Evolutionary conservation across 2,797 vertebrate species (phyloP).

Genomic region (Danio jaintianensis): DNA sequence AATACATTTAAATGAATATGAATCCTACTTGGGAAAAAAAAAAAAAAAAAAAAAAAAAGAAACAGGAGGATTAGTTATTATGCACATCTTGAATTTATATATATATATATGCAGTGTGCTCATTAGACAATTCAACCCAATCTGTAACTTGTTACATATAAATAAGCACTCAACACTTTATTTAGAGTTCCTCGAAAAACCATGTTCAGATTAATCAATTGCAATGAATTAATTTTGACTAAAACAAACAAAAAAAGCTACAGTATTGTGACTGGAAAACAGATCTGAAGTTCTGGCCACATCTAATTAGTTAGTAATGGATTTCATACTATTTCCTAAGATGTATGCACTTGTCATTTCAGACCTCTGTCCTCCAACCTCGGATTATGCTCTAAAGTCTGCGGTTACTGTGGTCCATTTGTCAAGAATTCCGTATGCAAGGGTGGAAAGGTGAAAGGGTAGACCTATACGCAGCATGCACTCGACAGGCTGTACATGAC

Average conservation of each 20-base stretch:
- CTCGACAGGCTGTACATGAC: slow-evolving; percentile 12
- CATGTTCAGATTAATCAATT: no score
- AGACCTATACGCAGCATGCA: slow-evolving; percentile 13
- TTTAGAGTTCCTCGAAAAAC: no score
- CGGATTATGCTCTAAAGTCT: neutral
- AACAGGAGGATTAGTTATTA: no score
- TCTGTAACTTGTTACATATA: no score
- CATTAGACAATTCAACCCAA: no score
- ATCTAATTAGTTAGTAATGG: neutral
- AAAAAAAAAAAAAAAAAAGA: no score
- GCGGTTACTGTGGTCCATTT: neutral
- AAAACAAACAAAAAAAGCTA: neutral
- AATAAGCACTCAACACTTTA: no score
- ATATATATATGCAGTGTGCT: no score
- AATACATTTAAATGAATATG: no score
- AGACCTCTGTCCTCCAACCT: slow-evolving; percentile 29
- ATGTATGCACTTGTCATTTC: neutral
- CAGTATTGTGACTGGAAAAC: no score
- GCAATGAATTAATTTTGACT: neutral
- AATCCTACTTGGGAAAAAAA: no score
- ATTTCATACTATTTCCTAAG: neutral
- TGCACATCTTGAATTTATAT: no score
- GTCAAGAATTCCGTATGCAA: neutral
- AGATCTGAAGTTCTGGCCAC: neutral
- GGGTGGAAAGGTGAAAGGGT: slow-evolving; percentile 20